phyloP scores from a whole-genome alignment of 2,113 vertebrate genomes.

The Pogona vitticeps region DNA sequence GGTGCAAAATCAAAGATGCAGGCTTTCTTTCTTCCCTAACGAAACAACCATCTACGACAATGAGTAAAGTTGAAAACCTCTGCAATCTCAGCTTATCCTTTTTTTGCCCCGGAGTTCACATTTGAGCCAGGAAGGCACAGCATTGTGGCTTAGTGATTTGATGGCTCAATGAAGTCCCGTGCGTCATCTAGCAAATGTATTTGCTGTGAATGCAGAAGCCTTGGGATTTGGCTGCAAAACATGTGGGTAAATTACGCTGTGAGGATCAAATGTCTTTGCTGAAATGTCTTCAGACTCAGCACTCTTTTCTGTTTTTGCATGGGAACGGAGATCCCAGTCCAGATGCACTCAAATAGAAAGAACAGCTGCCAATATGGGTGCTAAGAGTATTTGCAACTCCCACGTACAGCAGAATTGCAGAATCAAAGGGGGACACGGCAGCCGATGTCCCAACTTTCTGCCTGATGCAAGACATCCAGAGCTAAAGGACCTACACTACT shows the following conservation, averaged over 20 bases:
- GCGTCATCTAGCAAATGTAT: too few relatives aligned
- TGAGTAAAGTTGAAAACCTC: too few relatives aligned
- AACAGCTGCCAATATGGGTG: slow-evolving; percentile 4
- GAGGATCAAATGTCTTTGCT: background rate
- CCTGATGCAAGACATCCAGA: too few relatives aligned
- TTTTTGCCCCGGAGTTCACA: background rate
- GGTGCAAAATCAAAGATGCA: background rate
- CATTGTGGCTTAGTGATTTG: background rate
- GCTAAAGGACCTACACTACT: background rate
- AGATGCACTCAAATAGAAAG: background rate
- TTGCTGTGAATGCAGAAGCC: slow-evolving; percentile 15
- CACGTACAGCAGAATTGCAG: background rate
- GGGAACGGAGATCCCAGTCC: background rate
- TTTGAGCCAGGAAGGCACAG: background rate
- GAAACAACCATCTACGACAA: background rate
- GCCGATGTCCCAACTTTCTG: too few relatives aligned
- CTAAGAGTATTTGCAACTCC: background rate
- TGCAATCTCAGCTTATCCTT: background rate
- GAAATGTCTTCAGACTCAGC: slow-evolving; percentile 10
- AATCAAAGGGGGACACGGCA: background rate
- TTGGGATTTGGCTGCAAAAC: background rate
- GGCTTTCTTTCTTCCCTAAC: too few relatives aligned
- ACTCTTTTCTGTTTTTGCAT: slow-evolving; percentile 6
- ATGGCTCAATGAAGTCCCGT: background rate
- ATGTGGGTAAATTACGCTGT: background rate